Base-by-base conservation (phyloP, 92 coral and sea anemone species). In the Siderastrea siderea region DNA sequence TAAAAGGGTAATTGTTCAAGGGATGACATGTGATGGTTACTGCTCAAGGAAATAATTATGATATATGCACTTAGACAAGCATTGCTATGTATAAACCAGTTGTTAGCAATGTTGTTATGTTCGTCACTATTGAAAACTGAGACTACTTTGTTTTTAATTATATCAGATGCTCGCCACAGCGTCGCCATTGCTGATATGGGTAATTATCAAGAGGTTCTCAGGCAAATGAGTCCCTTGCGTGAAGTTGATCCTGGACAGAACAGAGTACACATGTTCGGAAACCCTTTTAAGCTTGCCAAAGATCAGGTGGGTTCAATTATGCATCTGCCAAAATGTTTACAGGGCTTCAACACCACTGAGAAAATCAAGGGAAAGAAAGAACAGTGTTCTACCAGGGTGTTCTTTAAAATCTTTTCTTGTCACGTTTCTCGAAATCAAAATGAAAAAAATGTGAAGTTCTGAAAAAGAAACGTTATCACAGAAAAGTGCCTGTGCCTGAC, bases 241-340 rank as follows among this genome's bases (percentile, higher is more conserved):
- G 99, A 97, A 79, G 64, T 97, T 58, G 99, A 97, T 81, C 99
- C 99, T 5, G 99, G 99, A 19, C 96, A 94, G 88, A 96, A 94
- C 84, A 92, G 99, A 71, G 99, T 91, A 3, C 99, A 97, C 87
- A 97, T 97, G 99, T 97, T 97, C 92, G 99, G 99, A 17, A 97
- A 97, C 79, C 99, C 99, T 50, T 97, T 94, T 90, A 97, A 97
- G 67, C 85, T 97, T 68, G 99, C 98, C 45, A 97, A 97, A 77
- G 99, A 97, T 82, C 99, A 97, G 98, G 99, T 97, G 2, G 16
- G 55, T 51, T 38, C 5, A 47, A 19, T 59, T 49, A 3, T 19
- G 7, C 38, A 26, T 26, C 38, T 26, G 38, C 38, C 38, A 26
- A 26, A 26, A 26, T 26, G 38, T 26, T 26, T 26, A 26, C 38